Evolutionary conservation across 2,113 vertebrate species (phyloP), one percentile per base, ranked within the genome.

Genomic region (Phaethon lepturus): DNA sequence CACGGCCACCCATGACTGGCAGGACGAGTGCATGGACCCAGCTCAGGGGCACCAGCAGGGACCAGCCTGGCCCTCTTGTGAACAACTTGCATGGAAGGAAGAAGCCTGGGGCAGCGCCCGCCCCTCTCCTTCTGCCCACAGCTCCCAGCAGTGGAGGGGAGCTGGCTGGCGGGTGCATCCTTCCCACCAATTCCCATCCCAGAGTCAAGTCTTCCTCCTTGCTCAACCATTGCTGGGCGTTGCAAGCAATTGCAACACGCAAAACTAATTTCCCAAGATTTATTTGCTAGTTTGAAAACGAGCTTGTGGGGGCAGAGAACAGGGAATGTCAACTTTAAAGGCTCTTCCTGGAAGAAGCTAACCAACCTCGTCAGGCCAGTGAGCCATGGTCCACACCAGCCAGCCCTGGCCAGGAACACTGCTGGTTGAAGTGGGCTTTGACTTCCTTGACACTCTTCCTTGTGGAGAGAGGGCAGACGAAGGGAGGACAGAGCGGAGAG

Each of bases 251-350:
- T 96, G 93, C 92, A 24, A 95, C 97, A 97, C 0, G 6, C 90
- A 64, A 4, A 22, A 62, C 85, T 63, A 19, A 17, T 94, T 91
- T 81, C 93, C 90, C 78, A 93, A 76, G 92, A 76, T 85, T 90
- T 82, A 45, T 88, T 76, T 22, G 86, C 45, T 76, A 7, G 81
- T 55, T 86, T 62, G 84, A 56, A 82, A 92, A 71, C 0, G 44
- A 89, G 87, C 66, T 89, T 9, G n/a, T n/a, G 87, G 91, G 95
- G 86, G 78, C 91, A 95, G 84, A 96, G 86, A 56, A 49, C 17
- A 4, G 74, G 81, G 81, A 88, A 86, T 3, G 31, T 67, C 71
- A 17, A 47, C 73, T 87, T 44, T 9, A 66, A 82, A 94, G 77
- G 81, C 87, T 64, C 35, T 86, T 85, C 74, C 92, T 72, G 81